These are phyloP conservation scores for Ooceraea biroi DNA, from an alignment of 1,140 invertebrate genomes.

Conservation along the genomic window DNA sequence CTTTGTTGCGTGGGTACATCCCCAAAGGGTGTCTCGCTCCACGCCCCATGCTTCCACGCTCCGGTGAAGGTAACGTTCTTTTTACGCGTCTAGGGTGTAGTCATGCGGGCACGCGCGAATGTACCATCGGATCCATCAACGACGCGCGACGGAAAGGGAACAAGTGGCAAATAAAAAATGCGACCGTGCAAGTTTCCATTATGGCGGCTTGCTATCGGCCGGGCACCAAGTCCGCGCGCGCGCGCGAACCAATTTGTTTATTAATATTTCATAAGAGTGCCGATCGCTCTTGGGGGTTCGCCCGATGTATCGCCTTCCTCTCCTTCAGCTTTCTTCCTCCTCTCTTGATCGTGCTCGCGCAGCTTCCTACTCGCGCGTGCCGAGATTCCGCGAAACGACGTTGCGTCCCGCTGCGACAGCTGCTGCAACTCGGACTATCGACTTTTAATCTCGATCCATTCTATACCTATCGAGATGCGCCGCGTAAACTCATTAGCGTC, in stretches of 20 bases:
- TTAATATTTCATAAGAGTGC: slow-evolving; percentile 84
- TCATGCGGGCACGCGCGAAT: slow-evolving; percentile 37
- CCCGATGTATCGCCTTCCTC: slow-evolving; percentile 73
- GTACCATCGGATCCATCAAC: background rate
- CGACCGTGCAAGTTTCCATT: slow-evolving; percentile 79
- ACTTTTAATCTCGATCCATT: background rate
- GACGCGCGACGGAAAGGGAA: background rate
- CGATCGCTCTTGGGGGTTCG: slow-evolving; percentile 81
- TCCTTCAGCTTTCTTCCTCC: background rate
- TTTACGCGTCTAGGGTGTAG: background rate
- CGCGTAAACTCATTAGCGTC: slow-evolving; percentile 66
- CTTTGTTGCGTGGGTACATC: no score
- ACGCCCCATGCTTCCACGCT: slow-evolving; percentile 36
- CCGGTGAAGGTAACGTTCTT: slow-evolving; percentile 46
- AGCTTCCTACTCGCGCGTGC: no score
- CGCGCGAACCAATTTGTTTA: slow-evolving; percentile 85
- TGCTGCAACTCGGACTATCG: no score
- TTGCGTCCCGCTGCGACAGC: no score
- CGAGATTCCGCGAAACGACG: no score
- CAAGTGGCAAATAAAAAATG: slow-evolving; percentile 83
- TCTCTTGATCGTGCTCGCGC: no score
- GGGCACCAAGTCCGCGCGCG: slow-evolving; percentile 80
- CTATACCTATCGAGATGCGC: background rate
- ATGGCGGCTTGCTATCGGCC: slow-evolving; percentile 74
- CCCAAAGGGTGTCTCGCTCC: no score